Evolutionary conservation across 1,140 invertebrate species (phyloP).

Genomic region (Matsumurasca onukii): DNA sequence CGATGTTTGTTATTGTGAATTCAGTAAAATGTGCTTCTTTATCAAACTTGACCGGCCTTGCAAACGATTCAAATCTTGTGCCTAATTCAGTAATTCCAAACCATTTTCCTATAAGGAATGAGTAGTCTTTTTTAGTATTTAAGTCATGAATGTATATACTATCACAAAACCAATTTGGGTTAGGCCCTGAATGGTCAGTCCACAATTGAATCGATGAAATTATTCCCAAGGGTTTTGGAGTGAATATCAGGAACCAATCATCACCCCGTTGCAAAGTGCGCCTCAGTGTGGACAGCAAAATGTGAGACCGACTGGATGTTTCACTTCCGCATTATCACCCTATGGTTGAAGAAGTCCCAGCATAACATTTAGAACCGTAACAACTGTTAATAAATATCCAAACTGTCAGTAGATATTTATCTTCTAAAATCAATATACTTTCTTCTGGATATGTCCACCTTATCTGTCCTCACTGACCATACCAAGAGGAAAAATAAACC

Average conservation of each 20-base stretch:
- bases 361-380: not conserved
- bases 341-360: not conserved
- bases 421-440: not conserved
- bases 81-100: not conserved
- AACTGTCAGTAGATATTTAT: not conserved
- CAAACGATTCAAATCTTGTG: not conserved
- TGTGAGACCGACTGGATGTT: not conserved
- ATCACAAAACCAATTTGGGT: conserved; percentile 8
- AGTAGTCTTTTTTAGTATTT: not conserved
- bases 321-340: not conserved
- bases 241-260: not conserved
- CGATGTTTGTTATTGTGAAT: not conserved
- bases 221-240: not conserved
- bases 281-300: not conserved
- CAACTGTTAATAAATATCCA: not conserved
- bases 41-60: not conserved
- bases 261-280: not conserved
- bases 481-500: not conserved
- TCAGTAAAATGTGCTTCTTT: not conserved
- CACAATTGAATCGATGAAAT: not conserved
- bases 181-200: not conserved
- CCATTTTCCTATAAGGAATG: not conserved
- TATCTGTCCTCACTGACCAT: not conserved
- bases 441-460: not conserved
- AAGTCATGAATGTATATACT: not conserved